Percentiles rank a stretch among this genome's conserved stretches.
phyloP scores from a whole-genome alignment of 2,797 vertebrate species.

The Melanotaenia nigrans region DNA sequence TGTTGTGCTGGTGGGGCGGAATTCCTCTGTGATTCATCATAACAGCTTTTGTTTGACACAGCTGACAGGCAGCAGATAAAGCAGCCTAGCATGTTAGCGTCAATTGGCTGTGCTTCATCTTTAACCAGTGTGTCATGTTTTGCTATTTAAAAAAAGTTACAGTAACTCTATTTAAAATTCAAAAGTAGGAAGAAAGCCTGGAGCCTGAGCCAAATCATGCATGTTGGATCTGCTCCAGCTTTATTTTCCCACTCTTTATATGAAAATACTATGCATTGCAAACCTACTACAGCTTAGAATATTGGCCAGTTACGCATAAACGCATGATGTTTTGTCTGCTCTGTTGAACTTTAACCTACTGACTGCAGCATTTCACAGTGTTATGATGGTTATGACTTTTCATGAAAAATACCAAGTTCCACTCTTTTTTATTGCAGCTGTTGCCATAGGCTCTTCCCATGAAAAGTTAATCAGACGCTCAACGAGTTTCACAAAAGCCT shows the following conservation, averaged over 20 bases:
- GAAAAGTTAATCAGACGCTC: constrained; percentile 20
- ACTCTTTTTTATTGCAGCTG: neutral
- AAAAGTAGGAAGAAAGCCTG: constrained; percentile 1
- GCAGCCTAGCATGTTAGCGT: constrained; percentile 33
- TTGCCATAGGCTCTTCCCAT: constrained; percentile 1
- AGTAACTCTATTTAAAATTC: constrained; percentile 20
- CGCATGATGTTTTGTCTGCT: neutral
- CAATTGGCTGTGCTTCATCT: constrained; percentile 13
- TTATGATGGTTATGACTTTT: constrained; percentile 3
- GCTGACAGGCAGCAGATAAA: constrained; percentile 61
- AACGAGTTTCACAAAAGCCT: constrained; percentile 10
- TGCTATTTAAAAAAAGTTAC: constrained; percentile 24
- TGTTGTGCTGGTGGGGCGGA: constrained; percentile 88
- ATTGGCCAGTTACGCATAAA: neutral
- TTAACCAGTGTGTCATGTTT: constrained; percentile 3
- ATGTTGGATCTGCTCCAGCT: constrained; percentile 24
- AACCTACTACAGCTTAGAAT: neutral
- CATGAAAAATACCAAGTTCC: constrained; percentile 5
- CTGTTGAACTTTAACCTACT: constrained; percentile 5
- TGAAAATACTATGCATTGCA: neutral
- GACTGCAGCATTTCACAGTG: constrained; percentile 7
- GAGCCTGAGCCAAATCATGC: constrained; percentile 18
- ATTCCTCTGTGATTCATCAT: constrained; percentile 88
- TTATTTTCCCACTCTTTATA: neutral
- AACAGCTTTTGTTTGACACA: constrained; percentile 87